Evolutionary conservation across 2,888 invertebrate genomes (phyloP).

Genomic region (Ennomos fuscantarius): DNA sequence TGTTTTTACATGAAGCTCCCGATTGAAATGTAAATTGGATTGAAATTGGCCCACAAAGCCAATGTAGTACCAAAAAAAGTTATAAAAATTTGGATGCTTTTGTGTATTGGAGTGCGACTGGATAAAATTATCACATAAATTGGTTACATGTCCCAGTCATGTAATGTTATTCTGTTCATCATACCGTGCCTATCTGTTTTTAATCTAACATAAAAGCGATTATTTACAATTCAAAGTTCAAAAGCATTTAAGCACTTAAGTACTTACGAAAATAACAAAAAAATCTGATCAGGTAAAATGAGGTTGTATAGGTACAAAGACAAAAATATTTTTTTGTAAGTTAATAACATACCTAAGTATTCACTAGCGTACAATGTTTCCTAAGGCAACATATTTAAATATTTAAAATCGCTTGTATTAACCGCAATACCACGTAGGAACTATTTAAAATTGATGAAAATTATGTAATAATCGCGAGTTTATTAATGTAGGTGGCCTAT

Average conservation of each 20-base stretch:
- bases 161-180: conserved; percentile 7
- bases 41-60: conserved; percentile 75
- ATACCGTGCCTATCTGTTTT: conserved; percentile 16
- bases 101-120: conserved; percentile 57
- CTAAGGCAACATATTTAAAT: too few relatives aligned
- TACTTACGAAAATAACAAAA: too few relatives aligned
- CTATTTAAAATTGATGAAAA: too few relatives aligned
- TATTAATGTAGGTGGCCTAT: conserved; percentile 33
- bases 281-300: too few relatives aligned
- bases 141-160: conserved; percentile 35
- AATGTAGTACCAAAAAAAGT: conserved; percentile 60
- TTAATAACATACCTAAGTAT: too few relatives aligned
- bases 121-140: conserved; percentile 53
- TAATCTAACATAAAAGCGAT: conserved; percentile 13
- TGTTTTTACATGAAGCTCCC: conserved; percentile 76
- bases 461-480: too few relatives aligned
- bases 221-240: too few relatives aligned
- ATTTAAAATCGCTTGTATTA: too few relatives aligned
- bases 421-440: too few relatives aligned
- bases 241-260: too few relatives aligned
- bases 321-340: too few relatives aligned
- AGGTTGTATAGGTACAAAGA: background rate
- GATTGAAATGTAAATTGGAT: conserved; percentile 80
- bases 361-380: too few relatives aligned
- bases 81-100: conserved; percentile 57